Evolutionary conservation across 2,797 vertebrate species (phyloP).

Genomic region (Hafferia zeledoni): DNA sequence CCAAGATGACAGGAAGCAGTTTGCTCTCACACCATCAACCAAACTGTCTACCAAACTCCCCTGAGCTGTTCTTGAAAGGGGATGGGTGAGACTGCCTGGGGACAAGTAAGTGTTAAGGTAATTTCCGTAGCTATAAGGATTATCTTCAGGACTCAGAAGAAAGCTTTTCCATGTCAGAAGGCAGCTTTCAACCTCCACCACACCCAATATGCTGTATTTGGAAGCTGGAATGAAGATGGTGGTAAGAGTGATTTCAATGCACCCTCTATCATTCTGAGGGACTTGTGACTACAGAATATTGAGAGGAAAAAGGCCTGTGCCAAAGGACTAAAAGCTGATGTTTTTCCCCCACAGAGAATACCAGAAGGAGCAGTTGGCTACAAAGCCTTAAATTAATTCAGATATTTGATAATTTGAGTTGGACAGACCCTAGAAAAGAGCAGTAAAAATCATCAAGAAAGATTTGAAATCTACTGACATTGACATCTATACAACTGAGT

Average conservation of each 20-base stretch:
- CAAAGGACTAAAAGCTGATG: neutral
- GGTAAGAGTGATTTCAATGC: neutral
- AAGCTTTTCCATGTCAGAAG: neutral
- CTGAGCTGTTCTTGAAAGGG: neutral
- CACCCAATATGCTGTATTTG: neutral
- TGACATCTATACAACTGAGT: neutral
- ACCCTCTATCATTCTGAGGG: neutral
- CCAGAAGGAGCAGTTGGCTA: neutral
- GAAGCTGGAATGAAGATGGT: neutral
- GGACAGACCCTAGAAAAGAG: neutral
- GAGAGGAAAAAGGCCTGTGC: neutral
- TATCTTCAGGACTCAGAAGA: neutral
- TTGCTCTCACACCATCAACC: neutral
- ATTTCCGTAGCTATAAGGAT: neutral
- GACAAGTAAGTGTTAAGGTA: neutral
- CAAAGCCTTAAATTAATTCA: neutral
- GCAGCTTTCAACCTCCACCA: neutral
- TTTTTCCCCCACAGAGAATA: neutral
- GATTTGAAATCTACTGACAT: neutral
- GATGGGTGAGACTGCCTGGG: neutral
- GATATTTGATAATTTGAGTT: neutral
- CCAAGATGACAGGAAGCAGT: neutral
- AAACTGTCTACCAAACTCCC: neutral
- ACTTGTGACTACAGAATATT: neutral
- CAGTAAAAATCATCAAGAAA: neutral